Percentiles rank a stretch among this genome's conserved stretches.
Evolutionary conservation across 2,797 vertebrate species (phyloP).

Genomic region (Gobionotothen gibberifrons): DNA sequence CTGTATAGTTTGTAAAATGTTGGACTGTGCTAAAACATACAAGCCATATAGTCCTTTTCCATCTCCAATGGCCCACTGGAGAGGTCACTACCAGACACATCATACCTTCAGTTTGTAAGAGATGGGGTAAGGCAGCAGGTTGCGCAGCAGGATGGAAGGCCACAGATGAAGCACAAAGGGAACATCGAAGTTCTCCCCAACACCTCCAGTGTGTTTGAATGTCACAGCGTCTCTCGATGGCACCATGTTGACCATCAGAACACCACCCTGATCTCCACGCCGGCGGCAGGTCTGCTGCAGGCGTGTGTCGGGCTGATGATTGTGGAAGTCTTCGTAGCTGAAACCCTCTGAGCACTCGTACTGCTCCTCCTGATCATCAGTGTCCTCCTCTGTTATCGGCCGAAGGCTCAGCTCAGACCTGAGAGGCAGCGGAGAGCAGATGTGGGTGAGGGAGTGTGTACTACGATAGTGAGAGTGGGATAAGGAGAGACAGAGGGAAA

Average conservation of each 20-base stretch:
- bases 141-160: constrained; percentile 92
- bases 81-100: background rate
- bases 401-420: constrained; percentile 91
- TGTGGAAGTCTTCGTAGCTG: constrained; percentile 89
- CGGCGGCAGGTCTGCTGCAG: constrained; percentile 87
- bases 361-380: constrained; percentile 57
- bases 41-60: background rate
- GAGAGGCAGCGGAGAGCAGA: constrained; percentile 43
- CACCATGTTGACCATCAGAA: constrained; percentile 91
- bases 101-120: constrained; percentile 88
- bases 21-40: background rate
- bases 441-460: background rate
- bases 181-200: constrained; percentile 90
- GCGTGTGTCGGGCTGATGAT: constrained; percentile 78
- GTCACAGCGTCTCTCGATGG: constrained; percentile 88
- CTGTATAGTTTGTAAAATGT: background rate
- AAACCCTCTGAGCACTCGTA: constrained; percentile 89
- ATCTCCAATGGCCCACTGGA: background rate
- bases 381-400: constrained; percentile 77
- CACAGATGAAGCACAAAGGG: constrained; percentile 94
- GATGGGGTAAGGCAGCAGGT: constrained; percentile 93
- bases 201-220: constrained; percentile 79
- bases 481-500: background rate
- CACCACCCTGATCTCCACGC: constrained; percentile 69
- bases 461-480: background rate